phyloP scores from a whole-genome alignment of 2,797 vertebrate species.

The Sebastes elongatus region DNA sequence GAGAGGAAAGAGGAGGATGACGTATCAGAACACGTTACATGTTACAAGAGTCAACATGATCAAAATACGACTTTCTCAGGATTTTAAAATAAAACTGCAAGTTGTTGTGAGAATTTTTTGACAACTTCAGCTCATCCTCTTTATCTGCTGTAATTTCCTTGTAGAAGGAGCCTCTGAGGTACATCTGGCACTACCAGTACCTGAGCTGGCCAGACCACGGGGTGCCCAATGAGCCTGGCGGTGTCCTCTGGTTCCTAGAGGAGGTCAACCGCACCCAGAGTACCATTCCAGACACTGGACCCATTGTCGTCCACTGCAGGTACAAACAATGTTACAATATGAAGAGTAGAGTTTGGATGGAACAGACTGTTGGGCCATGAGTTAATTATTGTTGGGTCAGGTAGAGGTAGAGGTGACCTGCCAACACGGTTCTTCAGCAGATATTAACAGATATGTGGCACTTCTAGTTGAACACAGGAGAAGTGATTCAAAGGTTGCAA shows the following conservation, averaged over 20 bases:
- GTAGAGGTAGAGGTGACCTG: neutral
- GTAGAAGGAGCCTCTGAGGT: conserved; percentile 82
- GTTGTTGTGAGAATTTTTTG: neutral
- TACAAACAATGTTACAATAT: conserved; percentile 50
- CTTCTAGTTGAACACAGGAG: neutral
- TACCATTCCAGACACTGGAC: conserved; percentile 83
- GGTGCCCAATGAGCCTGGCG: conserved; percentile 88
- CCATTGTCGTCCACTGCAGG: conserved; percentile 93
- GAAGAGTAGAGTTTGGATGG: neutral
- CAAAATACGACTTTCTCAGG: too few relatives aligned
- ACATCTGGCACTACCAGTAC: conserved; percentile 91
- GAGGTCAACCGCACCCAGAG: conserved; percentile 88
- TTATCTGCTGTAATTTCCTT: neutral
- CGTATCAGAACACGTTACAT: neutral
- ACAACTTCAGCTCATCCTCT: neutral
- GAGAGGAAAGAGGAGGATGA: neutral
- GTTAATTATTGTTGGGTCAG: neutral
- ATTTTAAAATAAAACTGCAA: neutral
- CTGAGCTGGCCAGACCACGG: conserved; percentile 93
- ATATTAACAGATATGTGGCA: neutral
- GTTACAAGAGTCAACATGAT: neutral
- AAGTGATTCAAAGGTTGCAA: neutral
- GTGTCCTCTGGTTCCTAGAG: conserved; percentile 89
- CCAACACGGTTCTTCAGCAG: neutral
- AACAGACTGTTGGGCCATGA: neutral